Conservation (phyloP, 1,140 invertebrate species). For the Octopus bimaculoides region DNA sequence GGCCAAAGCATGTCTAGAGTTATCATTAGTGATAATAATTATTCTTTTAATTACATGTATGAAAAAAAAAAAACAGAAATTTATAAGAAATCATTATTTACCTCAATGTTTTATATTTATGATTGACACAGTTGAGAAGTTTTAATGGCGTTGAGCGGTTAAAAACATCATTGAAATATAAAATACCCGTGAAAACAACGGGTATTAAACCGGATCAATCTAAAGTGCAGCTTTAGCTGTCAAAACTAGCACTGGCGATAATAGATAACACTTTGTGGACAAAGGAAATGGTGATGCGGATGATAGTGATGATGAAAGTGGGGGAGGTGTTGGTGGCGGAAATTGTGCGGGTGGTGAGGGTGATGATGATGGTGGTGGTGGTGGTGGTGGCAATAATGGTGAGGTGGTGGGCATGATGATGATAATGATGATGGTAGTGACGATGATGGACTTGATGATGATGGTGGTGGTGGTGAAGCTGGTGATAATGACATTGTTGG, state of each 20-base stretch:
- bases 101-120: not conserved
- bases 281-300: not conserved
- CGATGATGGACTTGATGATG: not conserved
- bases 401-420: not conserved
- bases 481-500: not conserved
- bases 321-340: not conserved
- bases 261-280: not conserved
- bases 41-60: not conserved
- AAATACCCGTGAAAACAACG: not conserved
- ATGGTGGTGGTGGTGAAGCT: not conserved
- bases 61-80: not conserved
- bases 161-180: not conserved
- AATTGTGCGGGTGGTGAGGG: not conserved
- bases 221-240: not conserved
- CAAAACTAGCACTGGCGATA: not conserved
- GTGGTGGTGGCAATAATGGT: not conserved
- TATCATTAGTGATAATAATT: not conserved
- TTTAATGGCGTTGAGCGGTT: not conserved
- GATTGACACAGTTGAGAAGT: not conserved
- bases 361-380: not conserved
- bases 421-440: not conserved
- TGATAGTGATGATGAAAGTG: not conserved
- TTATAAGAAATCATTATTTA: not conserved
- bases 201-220: not conserved
- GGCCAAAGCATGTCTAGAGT: too few relatives aligned